phyloP scores from a whole-genome alignment of 2,888 invertebrate genomes.

The Xylophagus ater region DNA sequence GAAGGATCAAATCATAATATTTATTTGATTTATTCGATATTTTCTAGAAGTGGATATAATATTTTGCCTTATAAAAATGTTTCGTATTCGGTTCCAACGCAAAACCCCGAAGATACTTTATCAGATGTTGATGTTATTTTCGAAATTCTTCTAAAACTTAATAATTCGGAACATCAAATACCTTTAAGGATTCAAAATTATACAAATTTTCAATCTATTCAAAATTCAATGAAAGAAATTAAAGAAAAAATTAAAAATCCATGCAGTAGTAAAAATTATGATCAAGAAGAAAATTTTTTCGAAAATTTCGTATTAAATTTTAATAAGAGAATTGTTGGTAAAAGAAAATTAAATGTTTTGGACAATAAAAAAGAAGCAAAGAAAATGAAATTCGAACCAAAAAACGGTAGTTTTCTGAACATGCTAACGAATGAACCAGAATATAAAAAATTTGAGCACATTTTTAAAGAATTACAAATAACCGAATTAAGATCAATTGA shows the following conservation, averaged over 20 bases:
- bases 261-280: neutral
- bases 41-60: constrained; percentile 33
- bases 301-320: constrained; percentile 2
- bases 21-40: constrained; percentile 31
- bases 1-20: constrained; percentile 28
- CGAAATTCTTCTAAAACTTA: constrained; percentile 25
- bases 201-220: constrained; percentile 18
- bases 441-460: constrained; percentile 24
- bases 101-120: too few species aligned
- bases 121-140: constrained; percentile 30
- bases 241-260: constrained; percentile 22
- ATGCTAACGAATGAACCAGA: constrained; percentile 24
- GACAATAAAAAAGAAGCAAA: constrained; percentile 11
- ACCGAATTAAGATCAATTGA: constrained; percentile 21
- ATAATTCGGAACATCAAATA: constrained; percentile 21
- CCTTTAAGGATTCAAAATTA: constrained; percentile 23
- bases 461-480: constrained; percentile 29
- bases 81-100: too few species aligned
- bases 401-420: constrained; percentile 25
- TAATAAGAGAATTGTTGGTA: neutral
- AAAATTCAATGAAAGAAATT: constrained; percentile 21
- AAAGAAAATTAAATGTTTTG: constrained; percentile 7
- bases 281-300: constrained; percentile 1
- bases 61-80: constrained; percentile 25
- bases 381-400: neutral